A percentile compares a stretch with the other conserved stretches of the same genome.
phyloP scores from a whole-genome alignment of 2,888 invertebrate species.

The Leptura quadrifasciata region DNA sequence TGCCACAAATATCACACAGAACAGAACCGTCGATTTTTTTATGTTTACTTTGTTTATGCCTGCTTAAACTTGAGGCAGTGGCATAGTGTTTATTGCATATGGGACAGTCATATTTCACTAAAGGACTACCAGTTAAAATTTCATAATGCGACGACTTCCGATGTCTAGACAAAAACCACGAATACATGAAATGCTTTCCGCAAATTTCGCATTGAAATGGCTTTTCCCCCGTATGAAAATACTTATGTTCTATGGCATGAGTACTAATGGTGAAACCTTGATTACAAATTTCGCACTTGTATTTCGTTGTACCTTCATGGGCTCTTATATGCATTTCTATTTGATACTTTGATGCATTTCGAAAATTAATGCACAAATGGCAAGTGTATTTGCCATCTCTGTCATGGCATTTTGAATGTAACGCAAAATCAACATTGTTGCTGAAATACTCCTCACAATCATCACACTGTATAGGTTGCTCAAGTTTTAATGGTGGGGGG shows the following conservation, averaged over 20 bases:
- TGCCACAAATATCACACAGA: constrained; percentile 77
- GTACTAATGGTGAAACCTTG: constrained; percentile 61
- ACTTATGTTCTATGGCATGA: constrained; percentile 64
- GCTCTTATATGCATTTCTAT: constrained; percentile 57
- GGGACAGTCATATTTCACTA: constrained; percentile 69
- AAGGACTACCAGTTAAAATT: constrained; percentile 66
- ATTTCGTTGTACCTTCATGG: constrained; percentile 60
- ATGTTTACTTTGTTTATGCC: constrained; percentile 66
- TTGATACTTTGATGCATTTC: constrained; percentile 53
- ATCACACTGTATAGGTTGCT: constrained; percentile 67
- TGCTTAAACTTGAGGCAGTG: constrained; percentile 66
- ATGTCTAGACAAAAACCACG: constrained; percentile 76
- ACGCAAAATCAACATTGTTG: constrained; percentile 61
- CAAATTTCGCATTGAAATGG: constrained; percentile 61
- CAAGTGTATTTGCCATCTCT: constrained; percentile 57
- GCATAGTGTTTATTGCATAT: constrained; percentile 71
- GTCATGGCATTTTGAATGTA: constrained; percentile 59
- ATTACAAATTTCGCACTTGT: constrained; percentile 64
- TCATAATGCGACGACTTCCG: constrained; percentile 75
- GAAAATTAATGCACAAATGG: constrained; percentile 55
- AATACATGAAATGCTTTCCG: constrained; percentile 75
- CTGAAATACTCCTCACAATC: constrained; percentile 67
- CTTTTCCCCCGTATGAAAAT: constrained; percentile 75
- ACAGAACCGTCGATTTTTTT: constrained; percentile 73
- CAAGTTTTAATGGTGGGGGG: constrained; percentile 57